Base-by-base conservation (phyloP, 2,113 vertebrate species). In the Rutilus rutilus region DNA sequence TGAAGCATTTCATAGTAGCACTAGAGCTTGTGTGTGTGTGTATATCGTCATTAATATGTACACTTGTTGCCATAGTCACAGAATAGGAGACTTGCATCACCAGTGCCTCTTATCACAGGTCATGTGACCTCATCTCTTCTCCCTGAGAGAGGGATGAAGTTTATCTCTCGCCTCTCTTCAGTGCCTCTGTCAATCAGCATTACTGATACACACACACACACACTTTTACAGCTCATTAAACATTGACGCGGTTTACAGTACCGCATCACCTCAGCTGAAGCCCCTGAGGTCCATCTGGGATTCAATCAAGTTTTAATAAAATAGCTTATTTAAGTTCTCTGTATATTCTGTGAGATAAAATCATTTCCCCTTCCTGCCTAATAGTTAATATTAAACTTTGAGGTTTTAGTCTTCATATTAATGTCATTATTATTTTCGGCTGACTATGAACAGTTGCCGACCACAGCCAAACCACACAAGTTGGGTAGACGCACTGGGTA, bases 271-370 rank as follows among this genome's bases (percentile, higher is more conserved):
- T 82, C 14, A 85, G 33, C 71, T 88, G 42, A 64, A 36, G 75
- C 42, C n/a, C 54, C 23, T 6, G 6, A 69, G 60, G 17, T 59
- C 47, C 57, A n/a, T 42, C 45, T 45, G 69, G 21, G 23, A 25
- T 71, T 67, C 30, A 67, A 25, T 82, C 42, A 52, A 1, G 19
- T 52, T 82, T 82, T 12, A 69, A 50, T 50, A 47, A 45, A 59
- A 75, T n/a, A 8, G 73, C 73, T 75, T 75, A 23, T 27, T 89
- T 52, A 59, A 87, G 91, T 91, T 91, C 85, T 89, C 85, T 93
- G 87, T 93, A 86, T 90, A 87, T 57, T 77, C 30, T 57, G 4
- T 30, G 50, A 52, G 47, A 36, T 78, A 33, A 21, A 57, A 33
- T 57, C n/a, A 25, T n/a, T 27, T 50, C 73, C 42, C n/a, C 0